Percentiles rank a stretch among this genome's conserved stretches.
Conservation (phyloP, 2,113 vertebrate species). For the Podarcis cretensis region DNA sequence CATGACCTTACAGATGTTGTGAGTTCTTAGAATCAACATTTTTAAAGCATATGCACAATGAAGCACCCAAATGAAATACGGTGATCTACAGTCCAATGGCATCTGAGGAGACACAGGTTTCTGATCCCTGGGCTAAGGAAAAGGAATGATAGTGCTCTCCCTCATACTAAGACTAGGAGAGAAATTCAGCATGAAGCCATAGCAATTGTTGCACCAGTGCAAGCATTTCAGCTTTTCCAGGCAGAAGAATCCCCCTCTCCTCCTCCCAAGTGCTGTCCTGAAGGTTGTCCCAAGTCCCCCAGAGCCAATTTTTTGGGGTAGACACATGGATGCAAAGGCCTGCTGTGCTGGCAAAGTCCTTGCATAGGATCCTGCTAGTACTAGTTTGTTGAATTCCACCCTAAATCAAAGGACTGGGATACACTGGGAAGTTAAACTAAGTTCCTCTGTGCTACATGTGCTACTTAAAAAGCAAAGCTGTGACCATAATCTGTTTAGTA, state of each 20-base stretch:
- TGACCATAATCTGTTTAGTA: background rate
- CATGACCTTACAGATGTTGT: background rate
- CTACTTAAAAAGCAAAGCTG: background rate
- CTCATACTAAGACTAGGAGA: background rate
- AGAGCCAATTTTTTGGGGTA: too few species aligned
- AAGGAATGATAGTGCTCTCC: background rate
- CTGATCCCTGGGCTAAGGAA: background rate
- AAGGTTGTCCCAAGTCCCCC: background rate
- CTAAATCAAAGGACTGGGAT: background rate
- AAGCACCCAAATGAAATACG: background rate
- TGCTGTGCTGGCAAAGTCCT: too few species aligned
- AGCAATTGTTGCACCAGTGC: too few species aligned
- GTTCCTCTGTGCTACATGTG: background rate
- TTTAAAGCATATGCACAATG: background rate
- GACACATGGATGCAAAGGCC: too few species aligned
- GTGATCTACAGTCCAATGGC: background rate
- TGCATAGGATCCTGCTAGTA: too few species aligned
- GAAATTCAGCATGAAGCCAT: too few species aligned
- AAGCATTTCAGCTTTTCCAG: too few species aligned
- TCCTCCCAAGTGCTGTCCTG: background rate
- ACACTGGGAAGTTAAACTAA: background rate
- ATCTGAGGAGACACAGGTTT: too few species aligned
- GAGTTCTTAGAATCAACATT: background rate
- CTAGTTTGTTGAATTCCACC: too few species aligned
- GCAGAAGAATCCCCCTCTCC: too few species aligned